Base-by-base conservation (phyloP, 2,888 invertebrate species). In the Drosophila falleni region DNA sequence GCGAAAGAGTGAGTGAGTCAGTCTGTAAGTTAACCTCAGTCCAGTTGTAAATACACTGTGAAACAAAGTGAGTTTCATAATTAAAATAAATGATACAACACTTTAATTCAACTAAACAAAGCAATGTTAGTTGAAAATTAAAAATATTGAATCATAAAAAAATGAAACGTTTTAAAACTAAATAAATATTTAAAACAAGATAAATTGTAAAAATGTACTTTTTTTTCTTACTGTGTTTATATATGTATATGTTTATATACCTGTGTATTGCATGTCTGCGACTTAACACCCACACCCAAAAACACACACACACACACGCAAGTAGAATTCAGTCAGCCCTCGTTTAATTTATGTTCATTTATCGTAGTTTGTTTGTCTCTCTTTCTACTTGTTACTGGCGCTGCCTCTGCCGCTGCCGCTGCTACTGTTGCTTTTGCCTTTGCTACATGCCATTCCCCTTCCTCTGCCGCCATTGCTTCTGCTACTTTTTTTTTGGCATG, bases 281-380 rank as follows among this genome's bases (percentile, higher is more conserved):
- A 19, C 23, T 60, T 23, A 41, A 53, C 60, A 51, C 42, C 49
- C 60, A 55, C 41, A 41, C 41, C 29, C 58, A 49, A 47, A n/a
- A 29, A 16, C 29, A 60, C 10, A 53, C 26, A 33, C n/a, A 60
- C 59, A n/a, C 16, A 15, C 63, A 37, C 15, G n/a, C 37, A n/a
- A 11, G 44, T n/a, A 44, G 23, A 39, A 11, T 63, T 63, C 56
- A 54, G 46, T n/a, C 41, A 44, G 59, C 26, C 58, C 51, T 70
- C 58, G 39, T 70, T 67, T 75, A 71, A 87, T 75, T 85, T 85
- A 81, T 85, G 80, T 70, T 75, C 79, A 78, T 73, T 75, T 73
- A 77, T 55, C 66, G 44, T 63, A 56, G 65, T 65, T 59, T 58
- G 59, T 76, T 64, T 76, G 80, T 68, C 53, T 74, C 53, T 71